These are phyloP conservation scores for Aphidius ervi DNA, from an alignment of 1,140 invertebrate genomes.

Conservation along the genomic window DNA sequence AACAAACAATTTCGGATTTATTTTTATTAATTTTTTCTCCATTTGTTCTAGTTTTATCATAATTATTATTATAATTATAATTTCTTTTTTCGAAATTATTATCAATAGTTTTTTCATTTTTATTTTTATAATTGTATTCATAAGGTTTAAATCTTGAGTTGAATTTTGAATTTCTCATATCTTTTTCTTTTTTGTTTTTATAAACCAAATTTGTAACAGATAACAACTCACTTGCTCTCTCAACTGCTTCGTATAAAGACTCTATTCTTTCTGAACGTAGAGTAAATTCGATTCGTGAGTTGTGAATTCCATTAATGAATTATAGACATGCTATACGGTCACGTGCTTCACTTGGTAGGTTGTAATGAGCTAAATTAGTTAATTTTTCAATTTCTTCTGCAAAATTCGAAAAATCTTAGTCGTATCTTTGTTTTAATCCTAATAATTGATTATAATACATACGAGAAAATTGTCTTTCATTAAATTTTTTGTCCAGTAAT, in stretches of 20 bases:
- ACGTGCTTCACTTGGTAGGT: background rate
- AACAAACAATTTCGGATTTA: background rate
- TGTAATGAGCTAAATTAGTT: background rate
- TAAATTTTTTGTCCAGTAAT: background rate
- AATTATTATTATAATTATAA: no score
- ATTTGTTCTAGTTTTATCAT: background rate
- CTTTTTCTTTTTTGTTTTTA: no score
- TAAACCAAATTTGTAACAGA: background rate
- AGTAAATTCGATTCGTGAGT: constrained; percentile 11
- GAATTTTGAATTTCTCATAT: no score
- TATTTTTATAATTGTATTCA: background rate
- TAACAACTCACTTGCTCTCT: constrained; percentile 3
- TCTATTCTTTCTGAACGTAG: constrained; percentile 4
- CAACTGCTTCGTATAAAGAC: constrained; percentile 7
- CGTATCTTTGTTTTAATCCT: background rate
- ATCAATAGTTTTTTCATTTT: background rate
- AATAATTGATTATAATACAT: constrained; percentile 12
- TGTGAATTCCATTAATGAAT: background rate
- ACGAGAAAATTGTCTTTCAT: background rate
- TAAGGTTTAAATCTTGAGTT: no score
- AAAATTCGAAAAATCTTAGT: background rate
- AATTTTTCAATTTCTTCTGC: constrained; percentile 7
- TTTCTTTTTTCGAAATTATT: no score
- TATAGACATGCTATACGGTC: constrained; percentile 6
- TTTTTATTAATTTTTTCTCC: background rate